phyloP scores from a whole-genome alignment of 2,797 vertebrate species.

The Austrolebias charrua region DNA sequence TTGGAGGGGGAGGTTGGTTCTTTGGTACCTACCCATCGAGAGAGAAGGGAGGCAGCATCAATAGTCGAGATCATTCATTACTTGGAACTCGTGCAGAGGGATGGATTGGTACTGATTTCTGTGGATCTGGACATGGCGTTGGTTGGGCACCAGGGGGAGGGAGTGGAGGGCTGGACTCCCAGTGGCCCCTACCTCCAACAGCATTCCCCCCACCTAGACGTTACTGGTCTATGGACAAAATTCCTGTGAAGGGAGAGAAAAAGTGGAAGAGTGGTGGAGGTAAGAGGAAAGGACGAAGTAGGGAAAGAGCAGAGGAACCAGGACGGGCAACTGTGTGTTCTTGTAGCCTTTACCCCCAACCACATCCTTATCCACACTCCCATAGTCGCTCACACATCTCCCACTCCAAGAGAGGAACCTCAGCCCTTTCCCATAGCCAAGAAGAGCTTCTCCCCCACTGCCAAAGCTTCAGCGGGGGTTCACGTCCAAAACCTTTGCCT shows the following conservation, averaged over 20 bases:
- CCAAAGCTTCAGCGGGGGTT: slow-evolving; percentile 81
- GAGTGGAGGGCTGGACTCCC: slow-evolving; percentile 75
- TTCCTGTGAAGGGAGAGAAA: slow-evolving; percentile 82
- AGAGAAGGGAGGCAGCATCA: slow-evolving; percentile 83
- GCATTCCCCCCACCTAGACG: slow-evolving; percentile 82
- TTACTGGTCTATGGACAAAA: slow-evolving; percentile 94
- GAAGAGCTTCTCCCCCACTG: slow-evolving; percentile 84
- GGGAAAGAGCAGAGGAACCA: slow-evolving; percentile 67
- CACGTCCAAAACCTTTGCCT: slow-evolving; percentile 76
- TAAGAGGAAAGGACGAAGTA: slow-evolving; percentile 66
- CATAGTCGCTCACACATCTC: slow-evolving; percentile 75
- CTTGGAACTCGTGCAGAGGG: slow-evolving; percentile 77
- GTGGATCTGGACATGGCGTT: slow-evolving; percentile 77
- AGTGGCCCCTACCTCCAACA: slow-evolving; percentile 75
- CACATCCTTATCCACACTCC: slow-evolving; percentile 79
- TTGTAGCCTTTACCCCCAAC: slow-evolving; percentile 79
- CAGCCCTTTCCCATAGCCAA: slow-evolving; percentile 79
- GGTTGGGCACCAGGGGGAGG: slow-evolving; percentile 82
- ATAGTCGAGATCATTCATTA: slow-evolving; percentile 81
- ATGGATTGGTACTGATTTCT: slow-evolving; percentile 78
- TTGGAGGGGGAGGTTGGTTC: slow-evolving; percentile 83
- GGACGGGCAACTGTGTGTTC: slow-evolving; percentile 73
- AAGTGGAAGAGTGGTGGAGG: slow-evolving; percentile 72
- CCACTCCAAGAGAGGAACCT: slow-evolving; percentile 75
- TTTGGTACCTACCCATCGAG: slow-evolving; percentile 84